A percentile compares a stretch with the other conserved stretches of the same genome.
Evolutionary conservation across 2,888 invertebrate genomes (phyloP).

Genomic region (Thereva unica): DNA sequence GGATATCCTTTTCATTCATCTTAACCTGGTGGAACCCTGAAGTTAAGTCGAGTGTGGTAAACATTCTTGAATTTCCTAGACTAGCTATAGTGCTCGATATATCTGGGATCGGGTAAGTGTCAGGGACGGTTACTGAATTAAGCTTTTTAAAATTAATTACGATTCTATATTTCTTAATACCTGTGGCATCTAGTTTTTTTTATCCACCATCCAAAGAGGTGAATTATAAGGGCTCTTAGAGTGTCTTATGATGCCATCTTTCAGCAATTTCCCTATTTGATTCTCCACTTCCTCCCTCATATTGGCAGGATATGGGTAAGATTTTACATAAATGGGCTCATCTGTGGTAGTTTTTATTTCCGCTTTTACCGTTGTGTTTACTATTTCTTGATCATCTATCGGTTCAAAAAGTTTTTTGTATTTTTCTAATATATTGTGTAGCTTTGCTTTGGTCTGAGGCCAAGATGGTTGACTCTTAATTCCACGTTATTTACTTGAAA

Average conservation of each 20-base stretch:
- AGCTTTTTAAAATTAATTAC: slow-evolving; percentile 23
- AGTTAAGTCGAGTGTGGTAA: not conserved
- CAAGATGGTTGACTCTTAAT: slow-evolving; percentile 2
- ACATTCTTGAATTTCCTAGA: slow-evolving; percentile 20
- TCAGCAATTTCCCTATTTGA: not conserved
- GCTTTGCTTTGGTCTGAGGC: not conserved
- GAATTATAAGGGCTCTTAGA: slow-evolving; percentile 41
- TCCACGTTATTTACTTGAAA: slow-evolving; percentile 27
- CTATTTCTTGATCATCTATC: slow-evolving; percentile 24
- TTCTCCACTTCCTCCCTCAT: slow-evolving; percentile 45
- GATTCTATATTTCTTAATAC: slow-evolving; percentile 20
- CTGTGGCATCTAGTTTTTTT: slow-evolving; percentile 44
- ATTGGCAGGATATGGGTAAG: slow-evolving; percentile 48
- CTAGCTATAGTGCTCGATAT: slow-evolving; percentile 24
- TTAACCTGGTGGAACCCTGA: not conserved
- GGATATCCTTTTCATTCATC: slow-evolving; percentile 18
- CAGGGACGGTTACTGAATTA: slow-evolving; percentile 26
- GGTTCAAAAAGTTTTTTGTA: slow-evolving; percentile 23
- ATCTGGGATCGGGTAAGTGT: slow-evolving; percentile 22
- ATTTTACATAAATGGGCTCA: slow-evolving; percentile 46
- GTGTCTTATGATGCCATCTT: slow-evolving; percentile 32
- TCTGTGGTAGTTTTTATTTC: slow-evolving; percentile 46
- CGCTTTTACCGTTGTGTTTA: slow-evolving; percentile 45
- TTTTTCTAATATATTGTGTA: not conserved
- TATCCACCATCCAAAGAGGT: slow-evolving; percentile 45